Conservation (phyloP, 2,113 vertebrate genomes). For the Noturus placidus region DNA sequence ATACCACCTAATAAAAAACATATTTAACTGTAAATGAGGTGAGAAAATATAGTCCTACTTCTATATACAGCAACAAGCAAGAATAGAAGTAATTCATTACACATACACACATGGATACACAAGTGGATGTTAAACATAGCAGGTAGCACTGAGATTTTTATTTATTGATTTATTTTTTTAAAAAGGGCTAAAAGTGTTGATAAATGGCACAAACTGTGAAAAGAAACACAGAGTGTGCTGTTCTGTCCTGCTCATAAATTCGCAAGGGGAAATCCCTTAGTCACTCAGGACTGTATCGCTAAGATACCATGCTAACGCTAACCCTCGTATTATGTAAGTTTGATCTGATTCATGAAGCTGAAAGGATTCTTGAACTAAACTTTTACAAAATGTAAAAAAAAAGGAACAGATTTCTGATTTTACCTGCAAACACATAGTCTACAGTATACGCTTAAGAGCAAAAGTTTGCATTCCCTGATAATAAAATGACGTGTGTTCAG, state of each 20-base stretch:
- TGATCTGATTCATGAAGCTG: background rate
- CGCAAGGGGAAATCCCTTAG: background rate
- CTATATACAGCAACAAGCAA: background rate
- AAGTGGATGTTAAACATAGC: background rate
- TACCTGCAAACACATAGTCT: background rate
- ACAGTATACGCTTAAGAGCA: background rate
- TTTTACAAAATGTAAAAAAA: background rate
- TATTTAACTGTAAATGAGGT: background rate
- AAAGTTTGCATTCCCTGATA: background rate
- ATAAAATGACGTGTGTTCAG: background rate
- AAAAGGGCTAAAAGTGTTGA: background rate
- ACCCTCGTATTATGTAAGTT: background rate
- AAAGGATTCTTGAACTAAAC: background rate
- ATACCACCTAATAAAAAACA: conserved; percentile 31
- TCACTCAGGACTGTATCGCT: background rate
- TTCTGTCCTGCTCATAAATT: background rate
- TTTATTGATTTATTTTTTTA: too few relatives aligned
- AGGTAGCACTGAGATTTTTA: background rate
- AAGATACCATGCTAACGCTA: background rate
- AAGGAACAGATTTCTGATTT: background rate
- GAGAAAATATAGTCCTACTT: conserved; percentile 1
- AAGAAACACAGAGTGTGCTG: background rate
- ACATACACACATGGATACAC: background rate
- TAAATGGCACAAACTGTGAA: background rate
- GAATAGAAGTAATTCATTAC: background rate